Base-by-base conservation (phyloP, 2,113 vertebrate species). In the Mixornis gularis region DNA sequence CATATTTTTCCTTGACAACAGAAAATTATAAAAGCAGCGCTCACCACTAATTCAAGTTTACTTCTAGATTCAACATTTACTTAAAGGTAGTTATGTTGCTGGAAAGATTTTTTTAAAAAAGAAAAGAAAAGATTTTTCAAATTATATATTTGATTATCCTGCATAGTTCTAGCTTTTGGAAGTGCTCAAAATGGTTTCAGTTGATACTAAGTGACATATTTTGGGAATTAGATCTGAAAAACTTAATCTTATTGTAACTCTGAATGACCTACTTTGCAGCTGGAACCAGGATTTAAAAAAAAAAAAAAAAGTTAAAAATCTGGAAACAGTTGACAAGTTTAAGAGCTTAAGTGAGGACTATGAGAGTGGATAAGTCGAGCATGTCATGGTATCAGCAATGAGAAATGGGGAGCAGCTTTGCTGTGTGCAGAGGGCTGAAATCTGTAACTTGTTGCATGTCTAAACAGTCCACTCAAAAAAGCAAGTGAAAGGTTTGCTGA, bases 211-310 rank as follows among this genome's bases (percentile, higher is more conserved):
- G 36, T 60, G 81, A 72, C 70, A 40, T 62, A 36, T 89, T 95
- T 87, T 40, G 78, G 74, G 74, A 95, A 63, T 73, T 79, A 89
- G 73, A 94, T 84, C 69, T 91, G 81, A 81, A 94, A 94, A 92
- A 58, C 12, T 41, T 60, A 62, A 84, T 81, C 56, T 24, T 84
- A 26, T 53, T 80, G 78, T 81, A 70, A 59, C 26, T 74, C 52
- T 71, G 56, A 92, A 73, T 73, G 40, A 74, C 30, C 90, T 89
- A 79, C 21, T 93, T 91, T 74, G 66, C 65, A 68, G 43, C 36
- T 91, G 71, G 44, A 89, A 79, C 8, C 4, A 60, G 15, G 48
- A 77, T 49, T 34, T 2, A n/a, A 5, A 43, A 51, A 52, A 9
- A 21, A 64, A 44, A 16, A 72, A 64, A 24, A 34, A 34, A 48